phyloP scores from a whole-genome alignment of 2,888 invertebrate species.

The Cephus sareptanus region DNA sequence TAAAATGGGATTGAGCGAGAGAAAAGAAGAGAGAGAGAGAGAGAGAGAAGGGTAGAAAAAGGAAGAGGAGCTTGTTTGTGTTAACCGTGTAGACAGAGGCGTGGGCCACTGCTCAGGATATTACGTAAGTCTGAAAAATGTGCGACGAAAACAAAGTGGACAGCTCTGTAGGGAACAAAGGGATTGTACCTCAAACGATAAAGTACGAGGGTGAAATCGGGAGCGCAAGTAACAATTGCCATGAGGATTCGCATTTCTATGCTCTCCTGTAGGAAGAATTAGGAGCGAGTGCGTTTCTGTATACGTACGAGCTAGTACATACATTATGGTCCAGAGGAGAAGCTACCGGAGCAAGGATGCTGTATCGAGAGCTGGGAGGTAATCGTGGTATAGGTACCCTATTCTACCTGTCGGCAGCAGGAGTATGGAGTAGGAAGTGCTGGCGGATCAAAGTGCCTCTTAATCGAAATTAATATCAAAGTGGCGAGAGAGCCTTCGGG shows the following conservation, averaged over 20 bases:
- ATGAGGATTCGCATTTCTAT: background rate
- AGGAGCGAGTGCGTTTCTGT: background rate
- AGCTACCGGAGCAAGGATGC: background rate
- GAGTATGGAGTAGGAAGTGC: background rate
- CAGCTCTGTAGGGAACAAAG: conserved; percentile 51
- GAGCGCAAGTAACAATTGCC: conserved; percentile 51
- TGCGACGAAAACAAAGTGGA: conserved; percentile 55
- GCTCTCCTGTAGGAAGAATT: background rate
- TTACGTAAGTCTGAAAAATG: conserved; percentile 61
- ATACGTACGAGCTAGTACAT: background rate
- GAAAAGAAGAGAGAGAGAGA: conserved; percentile 4
- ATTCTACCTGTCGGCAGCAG: conserved; percentile 9
- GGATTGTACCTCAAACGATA: conserved; percentile 55
- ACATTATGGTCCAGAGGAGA: background rate
- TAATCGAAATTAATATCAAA: conserved; percentile 37
- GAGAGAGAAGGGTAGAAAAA: conserved; percentile 13
- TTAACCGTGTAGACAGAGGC: conserved; percentile 43
- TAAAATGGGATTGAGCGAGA: conserved; percentile 1
- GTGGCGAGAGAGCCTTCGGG: conserved; percentile 24
- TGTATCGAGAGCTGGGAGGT: background rate
- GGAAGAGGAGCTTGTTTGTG: conserved; percentile 51
- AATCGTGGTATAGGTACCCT: background rate
- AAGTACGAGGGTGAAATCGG: conserved; percentile 55
- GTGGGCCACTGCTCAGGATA: conserved; percentile 51
- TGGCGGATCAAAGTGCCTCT: conserved; percentile 30